Evolutionary conservation across 2,888 invertebrate genomes (phyloP).

Genomic region (Drosophila borealis): DNA sequence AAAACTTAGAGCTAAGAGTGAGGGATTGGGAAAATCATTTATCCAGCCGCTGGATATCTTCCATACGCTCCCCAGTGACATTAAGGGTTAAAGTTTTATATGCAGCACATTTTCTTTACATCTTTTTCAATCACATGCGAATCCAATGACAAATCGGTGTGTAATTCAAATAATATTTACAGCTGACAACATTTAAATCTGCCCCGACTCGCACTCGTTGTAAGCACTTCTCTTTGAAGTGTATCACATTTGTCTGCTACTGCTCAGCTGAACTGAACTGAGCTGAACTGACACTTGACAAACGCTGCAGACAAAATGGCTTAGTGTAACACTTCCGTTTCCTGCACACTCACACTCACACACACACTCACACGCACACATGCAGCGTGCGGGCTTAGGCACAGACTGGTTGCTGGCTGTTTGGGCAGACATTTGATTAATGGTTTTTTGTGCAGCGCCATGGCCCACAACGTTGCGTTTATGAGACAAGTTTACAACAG

Average conservation of each 20-base stretch:
- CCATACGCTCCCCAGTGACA: too few relatives aligned
- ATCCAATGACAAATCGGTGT: neutral
- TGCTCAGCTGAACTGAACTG: conserved; percentile 32
- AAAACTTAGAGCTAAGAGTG: too few relatives aligned
- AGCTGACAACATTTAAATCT: neutral
- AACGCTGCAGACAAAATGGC: conserved; percentile 69
- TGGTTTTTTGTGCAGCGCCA: conserved; percentile 61
- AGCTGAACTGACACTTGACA: conserved; percentile 54
- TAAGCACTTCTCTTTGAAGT: conserved; percentile 8
- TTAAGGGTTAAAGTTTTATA: too few relatives aligned
- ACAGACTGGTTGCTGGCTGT: conserved; percentile 1
- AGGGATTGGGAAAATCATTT: too few relatives aligned
- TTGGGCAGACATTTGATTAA: conserved; percentile 67
- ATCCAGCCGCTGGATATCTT: too few relatives aligned
- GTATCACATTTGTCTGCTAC: conserved; percentile 32
- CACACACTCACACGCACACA: neutral
- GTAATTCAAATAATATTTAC: conserved; percentile 4
- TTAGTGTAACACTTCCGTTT: conserved; percentile 74
- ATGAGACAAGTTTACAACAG: conserved; percentile 66
- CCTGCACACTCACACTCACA: conserved; percentile 34
- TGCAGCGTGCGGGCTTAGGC: neutral
- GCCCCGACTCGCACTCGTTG: neutral
- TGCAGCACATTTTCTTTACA: neutral
- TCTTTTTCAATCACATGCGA: conserved; percentile 1
- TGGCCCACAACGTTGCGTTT: conserved; percentile 41